Conservation (phyloP, 1,140 invertebrate species). For the Calephelis virginiensis region DNA sequence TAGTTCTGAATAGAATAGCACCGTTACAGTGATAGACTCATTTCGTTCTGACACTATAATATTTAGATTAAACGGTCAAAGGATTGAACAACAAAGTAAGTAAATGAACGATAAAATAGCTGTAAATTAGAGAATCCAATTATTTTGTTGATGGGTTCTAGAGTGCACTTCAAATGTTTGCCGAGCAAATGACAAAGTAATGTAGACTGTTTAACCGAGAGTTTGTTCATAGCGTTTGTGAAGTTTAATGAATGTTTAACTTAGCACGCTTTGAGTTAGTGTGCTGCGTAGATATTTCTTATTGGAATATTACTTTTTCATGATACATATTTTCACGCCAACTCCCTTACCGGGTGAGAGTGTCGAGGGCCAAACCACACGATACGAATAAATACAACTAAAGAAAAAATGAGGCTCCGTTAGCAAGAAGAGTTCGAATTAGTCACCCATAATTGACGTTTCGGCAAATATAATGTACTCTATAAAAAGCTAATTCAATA, state of each 20-base stretch:
- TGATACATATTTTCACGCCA: too few relatives aligned
- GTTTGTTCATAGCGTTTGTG: slow-evolving; percentile 12
- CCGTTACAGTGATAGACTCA: neutral
- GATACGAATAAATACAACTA: too few relatives aligned
- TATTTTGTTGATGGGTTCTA: slow-evolving; percentile 29
- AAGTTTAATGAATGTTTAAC: slow-evolving; percentile 14
- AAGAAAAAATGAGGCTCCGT: too few relatives aligned
- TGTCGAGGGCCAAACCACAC: too few relatives aligned
- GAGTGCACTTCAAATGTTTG: slow-evolving; percentile 30
- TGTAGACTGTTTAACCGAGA: slow-evolving; percentile 17
- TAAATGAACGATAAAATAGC: slow-evolving; percentile 18
- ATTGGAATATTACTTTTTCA: neutral
- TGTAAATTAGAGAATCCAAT: slow-evolving; percentile 30
- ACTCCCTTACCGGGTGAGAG: too few relatives aligned
- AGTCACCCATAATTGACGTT: too few relatives aligned
- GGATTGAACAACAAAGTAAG: slow-evolving; percentile 17
- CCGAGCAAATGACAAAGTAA: slow-evolving; percentile 28
- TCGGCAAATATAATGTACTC: too few relatives aligned
- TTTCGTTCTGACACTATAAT: neutral
- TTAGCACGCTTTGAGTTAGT: neutral
- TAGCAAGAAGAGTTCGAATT: too few relatives aligned
- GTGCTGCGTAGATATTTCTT: neutral
- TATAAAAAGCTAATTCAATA: too few relatives aligned
- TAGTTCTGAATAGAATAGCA: neutral
- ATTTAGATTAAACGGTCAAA: slow-evolving; percentile 17